Percentiles rank a stretch among this genome's conserved stretches.
Conservation (phyloP, 2,888 invertebrate species). For the Aelia acuminata region DNA sequence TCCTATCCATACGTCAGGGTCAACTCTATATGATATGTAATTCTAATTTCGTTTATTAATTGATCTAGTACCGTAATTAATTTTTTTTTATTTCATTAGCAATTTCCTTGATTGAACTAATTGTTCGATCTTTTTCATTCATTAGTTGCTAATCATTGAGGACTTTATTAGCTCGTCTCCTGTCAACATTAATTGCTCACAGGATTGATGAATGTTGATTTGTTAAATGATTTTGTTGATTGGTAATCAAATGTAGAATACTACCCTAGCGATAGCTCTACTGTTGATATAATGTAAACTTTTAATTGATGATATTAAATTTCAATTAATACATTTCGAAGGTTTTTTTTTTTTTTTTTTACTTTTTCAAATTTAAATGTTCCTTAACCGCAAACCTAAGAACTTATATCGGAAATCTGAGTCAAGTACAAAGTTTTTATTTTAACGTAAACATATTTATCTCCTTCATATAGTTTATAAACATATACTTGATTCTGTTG, state of each 20-base stretch:
- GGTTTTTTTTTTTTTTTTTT: too few species aligned
- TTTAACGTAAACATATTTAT: too few species aligned
- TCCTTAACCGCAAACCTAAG: too few species aligned
- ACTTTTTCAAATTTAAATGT: too few species aligned
- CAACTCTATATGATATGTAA: too few species aligned
- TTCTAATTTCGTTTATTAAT: not conserved
- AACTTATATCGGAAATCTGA: too few species aligned
- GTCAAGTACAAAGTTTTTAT: too few species aligned
- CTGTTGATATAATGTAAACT: not conserved
- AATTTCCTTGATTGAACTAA: not conserved
- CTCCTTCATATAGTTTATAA: too few species aligned
- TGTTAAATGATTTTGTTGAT: not conserved
- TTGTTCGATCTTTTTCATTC: not conserved
- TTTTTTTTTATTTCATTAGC: not conserved
- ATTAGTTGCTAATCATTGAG: not conserved
- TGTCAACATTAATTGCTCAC: not conserved
- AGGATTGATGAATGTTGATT: not conserved
- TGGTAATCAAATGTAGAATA: not conserved
- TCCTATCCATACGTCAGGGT: too few species aligned
- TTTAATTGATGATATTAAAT: too few species aligned
- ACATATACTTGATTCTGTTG: not conserved
- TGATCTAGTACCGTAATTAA: not conserved
- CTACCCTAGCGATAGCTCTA: not conserved
- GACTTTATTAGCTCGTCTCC: not conserved
- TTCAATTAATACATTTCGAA: too few species aligned